Conservation (phyloP, 2,113 vertebrate genomes). For the Spilogale gracilis region DNA sequence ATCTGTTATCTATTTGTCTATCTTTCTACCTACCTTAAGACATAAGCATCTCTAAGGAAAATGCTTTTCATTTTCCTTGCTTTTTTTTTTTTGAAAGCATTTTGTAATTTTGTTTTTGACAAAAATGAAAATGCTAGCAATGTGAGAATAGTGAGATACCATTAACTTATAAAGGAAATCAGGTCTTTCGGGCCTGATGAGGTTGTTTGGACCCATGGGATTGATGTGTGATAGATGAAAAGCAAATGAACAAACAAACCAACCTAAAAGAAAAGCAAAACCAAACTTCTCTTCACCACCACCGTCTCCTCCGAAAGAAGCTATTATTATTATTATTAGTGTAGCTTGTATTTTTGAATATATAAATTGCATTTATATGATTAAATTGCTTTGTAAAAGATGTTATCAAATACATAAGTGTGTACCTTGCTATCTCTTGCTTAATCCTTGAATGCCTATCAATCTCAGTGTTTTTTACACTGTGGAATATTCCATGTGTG, state of each 20-base stretch:
- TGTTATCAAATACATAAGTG: not conserved
- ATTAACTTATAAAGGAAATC: not conserved
- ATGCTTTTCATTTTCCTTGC: not conserved
- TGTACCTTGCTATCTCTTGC: not conserved
- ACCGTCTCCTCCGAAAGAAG: not conserved
- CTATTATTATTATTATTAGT: not conserved
- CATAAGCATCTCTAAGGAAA: not conserved
- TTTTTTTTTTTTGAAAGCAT: not conserved
- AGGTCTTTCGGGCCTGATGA: not conserved
- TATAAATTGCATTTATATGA: not conserved
- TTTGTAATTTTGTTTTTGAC: not conserved
- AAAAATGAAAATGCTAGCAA: not conserved
- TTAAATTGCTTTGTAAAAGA: not conserved
- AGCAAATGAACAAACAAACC: not conserved
- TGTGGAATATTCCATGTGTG: not conserved
- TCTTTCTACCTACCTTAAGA: not conserved
- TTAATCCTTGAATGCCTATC: not conserved
- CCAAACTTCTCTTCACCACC: not conserved
- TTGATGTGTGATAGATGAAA: not conserved
- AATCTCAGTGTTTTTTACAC: not conserved
- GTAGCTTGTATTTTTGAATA: not conserved
- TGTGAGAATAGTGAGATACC: not conserved
- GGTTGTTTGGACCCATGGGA: not conserved
- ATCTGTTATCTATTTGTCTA: not conserved
- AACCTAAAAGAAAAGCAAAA: not conserved